Evolutionary conservation across 2,888 invertebrate species (phyloP).

Genomic region (Erpobdella octoculata): DNA sequence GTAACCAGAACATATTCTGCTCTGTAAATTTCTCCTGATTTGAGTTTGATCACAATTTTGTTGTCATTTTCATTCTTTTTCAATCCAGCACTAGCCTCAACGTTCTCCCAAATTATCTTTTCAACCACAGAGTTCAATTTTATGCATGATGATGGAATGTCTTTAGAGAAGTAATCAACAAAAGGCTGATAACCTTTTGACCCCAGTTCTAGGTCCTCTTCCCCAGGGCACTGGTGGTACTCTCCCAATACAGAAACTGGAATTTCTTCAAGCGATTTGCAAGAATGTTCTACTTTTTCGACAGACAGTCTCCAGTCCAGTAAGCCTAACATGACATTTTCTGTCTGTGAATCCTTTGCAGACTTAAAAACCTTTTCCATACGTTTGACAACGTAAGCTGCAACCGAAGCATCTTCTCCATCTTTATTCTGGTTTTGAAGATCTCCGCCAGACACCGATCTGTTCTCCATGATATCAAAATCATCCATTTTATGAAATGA

Average conservation of each 20-base stretch:
- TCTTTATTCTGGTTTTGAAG: too few relatives aligned
- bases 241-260: slow-evolving; percentile 36
- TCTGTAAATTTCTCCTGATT: slow-evolving; percentile 33
- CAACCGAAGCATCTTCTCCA: background rate
- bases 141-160: slow-evolving; percentile 53
- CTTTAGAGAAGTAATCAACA: slow-evolving; percentile 53
- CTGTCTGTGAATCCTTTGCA: background rate
- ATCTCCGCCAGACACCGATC: too few relatives aligned
- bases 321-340: slow-evolving; percentile 21
- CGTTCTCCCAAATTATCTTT: slow-evolving; percentile 59
- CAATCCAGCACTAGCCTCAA: background rate
- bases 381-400: background rate
- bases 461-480: too few relatives aligned
- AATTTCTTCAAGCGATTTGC: slow-evolving; percentile 39
- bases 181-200: slow-evolving; percentile 60
- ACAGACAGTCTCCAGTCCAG: slow-evolving; percentile 39
- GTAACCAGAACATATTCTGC: slow-evolving; percentile 73
- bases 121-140: slow-evolving; percentile 62
- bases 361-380: background rate
- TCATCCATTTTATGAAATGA: too few relatives aligned
- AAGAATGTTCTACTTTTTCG: slow-evolving; percentile 40
- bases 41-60: background rate
- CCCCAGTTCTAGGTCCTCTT: slow-evolving; percentile 58
- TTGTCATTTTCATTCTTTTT: background rate
- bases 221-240: slow-evolving; percentile 32